A percentile compares a stretch with the other conserved stretches of the same genome.
Evolutionary conservation across 2,113 vertebrate species (phyloP).

Genomic region (Zosterops pallidus): DNA sequence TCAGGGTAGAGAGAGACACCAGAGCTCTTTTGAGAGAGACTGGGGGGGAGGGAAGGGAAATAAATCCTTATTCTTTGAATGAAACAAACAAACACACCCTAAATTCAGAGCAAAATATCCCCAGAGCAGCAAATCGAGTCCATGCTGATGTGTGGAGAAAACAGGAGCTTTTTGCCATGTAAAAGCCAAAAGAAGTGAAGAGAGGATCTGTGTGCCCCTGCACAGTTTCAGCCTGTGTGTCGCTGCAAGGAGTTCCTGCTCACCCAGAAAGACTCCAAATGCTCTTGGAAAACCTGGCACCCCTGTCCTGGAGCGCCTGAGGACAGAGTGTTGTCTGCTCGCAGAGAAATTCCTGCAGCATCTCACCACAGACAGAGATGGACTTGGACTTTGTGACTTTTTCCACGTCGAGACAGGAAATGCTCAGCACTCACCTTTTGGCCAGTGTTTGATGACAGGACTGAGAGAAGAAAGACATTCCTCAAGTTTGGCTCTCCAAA

Average conservation of each 20-base stretch:
- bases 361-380: neutral
- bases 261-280: neutral
- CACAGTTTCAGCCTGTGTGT: neutral
- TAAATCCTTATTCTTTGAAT: neutral
- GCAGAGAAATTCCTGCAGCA: neutral
- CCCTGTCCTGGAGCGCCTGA: neutral
- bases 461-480: neutral
- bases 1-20: neutral
- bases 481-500: neutral
- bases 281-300: neutral
- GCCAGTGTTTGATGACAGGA: neutral
- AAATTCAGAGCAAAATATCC: constrained; percentile 41
- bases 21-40: neutral
- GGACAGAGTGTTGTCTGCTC: neutral
- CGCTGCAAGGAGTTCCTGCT: neutral
- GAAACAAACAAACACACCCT: constrained; percentile 38
- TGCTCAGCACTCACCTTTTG: neutral
- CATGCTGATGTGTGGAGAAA: neutral
- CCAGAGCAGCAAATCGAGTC: constrained; percentile 24
- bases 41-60: neutral
- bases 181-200: constrained; percentile 8
- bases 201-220: neutral
- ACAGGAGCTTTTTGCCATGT: constrained; percentile 2
- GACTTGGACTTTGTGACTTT: neutral
- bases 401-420: neutral